Conservation (phyloP, 2,113 vertebrate species). For the Chamaetylas fuelleborni region DNA sequence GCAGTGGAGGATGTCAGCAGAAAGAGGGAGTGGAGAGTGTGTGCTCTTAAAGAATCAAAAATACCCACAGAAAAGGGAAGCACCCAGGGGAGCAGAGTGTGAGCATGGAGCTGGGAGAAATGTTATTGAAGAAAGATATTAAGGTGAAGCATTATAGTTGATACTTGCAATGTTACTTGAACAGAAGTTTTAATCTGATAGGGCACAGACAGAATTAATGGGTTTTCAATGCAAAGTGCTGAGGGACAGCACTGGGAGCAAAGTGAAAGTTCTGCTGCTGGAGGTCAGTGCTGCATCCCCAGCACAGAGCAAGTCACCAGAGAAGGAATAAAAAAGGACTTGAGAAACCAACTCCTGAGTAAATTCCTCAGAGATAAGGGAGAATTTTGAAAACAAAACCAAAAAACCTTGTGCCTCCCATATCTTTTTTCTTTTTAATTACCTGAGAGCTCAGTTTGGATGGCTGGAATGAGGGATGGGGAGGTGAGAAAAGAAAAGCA, state of each 20-base stretch:
- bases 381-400: not conserved
- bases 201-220: not conserved
- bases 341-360: not conserved
- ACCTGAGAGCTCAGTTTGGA: not conserved
- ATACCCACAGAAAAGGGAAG: not conserved
- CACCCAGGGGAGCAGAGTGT: not conserved
- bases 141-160: not conserved
- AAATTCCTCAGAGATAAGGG: not conserved
- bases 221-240: not conserved
- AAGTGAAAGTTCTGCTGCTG: not conserved
- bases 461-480: not conserved
- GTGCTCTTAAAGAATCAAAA: slow-evolving; percentile 12
- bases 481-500: not conserved
- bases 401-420: accelerated
- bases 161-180: slow-evolving; percentile 34
- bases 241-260: not conserved
- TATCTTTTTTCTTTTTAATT: not conserved
- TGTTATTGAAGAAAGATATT: slow-evolving; percentile 29
- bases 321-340: not conserved
- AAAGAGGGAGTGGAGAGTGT: not conserved
- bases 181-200: slow-evolving; percentile 34
- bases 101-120: not conserved
- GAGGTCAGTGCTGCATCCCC: not conserved
- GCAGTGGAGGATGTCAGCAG: not conserved
- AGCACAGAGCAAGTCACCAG: not conserved